Conservation (phyloP, 1,140 invertebrate genomes). For the Venturia canescens region DNA sequence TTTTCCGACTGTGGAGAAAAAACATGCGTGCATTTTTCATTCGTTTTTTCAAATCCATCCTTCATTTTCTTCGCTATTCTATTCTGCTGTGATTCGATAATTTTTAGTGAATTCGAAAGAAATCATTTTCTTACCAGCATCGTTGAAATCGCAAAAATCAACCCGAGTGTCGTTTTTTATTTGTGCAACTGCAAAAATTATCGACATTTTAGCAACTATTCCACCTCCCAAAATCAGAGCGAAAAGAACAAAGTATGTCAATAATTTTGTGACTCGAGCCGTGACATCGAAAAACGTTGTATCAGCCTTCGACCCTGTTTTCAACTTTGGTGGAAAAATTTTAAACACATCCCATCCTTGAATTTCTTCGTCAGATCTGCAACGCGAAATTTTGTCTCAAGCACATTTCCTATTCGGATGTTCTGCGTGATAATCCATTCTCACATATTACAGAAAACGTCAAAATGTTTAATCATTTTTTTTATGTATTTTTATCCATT, state of each 20-base stretch:
- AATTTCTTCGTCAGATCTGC: constrained; percentile 79
- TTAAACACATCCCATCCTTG: constrained; percentile 96
- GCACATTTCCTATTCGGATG: not conserved
- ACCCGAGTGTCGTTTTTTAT: constrained; percentile 83
- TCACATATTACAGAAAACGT: too few species aligned
- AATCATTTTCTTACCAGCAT: constrained; percentile 78
- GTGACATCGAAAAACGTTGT: constrained; percentile 88
- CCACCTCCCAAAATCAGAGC: constrained; percentile 85
- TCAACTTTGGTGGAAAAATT: constrained; percentile 86
- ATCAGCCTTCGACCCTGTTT: constrained; percentile 89
- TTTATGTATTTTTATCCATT: too few species aligned
- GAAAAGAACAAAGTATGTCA: constrained; percentile 89
- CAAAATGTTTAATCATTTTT: too few species aligned
- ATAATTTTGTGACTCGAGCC: constrained; percentile 87
- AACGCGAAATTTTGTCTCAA: not conserved
- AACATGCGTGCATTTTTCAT: constrained; percentile 34
- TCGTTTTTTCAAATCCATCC: not conserved
- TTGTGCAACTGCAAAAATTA: constrained; percentile 92
- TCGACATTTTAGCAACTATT: constrained; percentile 87
- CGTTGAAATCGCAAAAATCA: constrained; percentile 86
- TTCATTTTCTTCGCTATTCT: too few species aligned
- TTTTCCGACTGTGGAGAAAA: constrained; percentile 37
- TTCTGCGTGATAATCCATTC: too few species aligned
- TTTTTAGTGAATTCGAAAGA: too few species aligned
- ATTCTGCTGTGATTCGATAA: too few species aligned